Conservation (phyloP, 2,888 invertebrate species). For the Callyntrura sp. region DNA sequence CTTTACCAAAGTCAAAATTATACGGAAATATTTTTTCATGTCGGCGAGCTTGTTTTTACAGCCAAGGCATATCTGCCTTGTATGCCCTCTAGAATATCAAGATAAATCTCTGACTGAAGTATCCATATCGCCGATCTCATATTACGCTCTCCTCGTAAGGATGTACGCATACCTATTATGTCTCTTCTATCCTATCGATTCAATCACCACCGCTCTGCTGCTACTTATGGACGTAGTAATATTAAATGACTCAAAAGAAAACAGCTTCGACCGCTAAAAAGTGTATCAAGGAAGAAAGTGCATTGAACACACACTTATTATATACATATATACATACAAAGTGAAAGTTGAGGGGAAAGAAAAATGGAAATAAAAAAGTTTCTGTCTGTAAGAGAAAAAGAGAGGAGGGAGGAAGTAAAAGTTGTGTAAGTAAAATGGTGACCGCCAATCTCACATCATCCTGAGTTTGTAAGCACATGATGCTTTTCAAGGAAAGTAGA, state of each 20-base stretch:
- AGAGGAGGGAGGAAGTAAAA: constrained; percentile 48
- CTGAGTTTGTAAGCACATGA: background rate
- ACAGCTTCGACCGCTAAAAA: constrained; percentile 20
- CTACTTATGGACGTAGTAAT: constrained; percentile 54
- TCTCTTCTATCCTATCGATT: background rate
- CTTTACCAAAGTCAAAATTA: background rate
- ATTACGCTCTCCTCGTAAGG: no score
- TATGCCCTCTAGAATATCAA: background rate
- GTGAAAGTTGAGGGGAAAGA: background rate
- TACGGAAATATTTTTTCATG: background rate
- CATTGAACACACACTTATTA: constrained; percentile 24
- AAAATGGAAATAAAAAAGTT: constrained; percentile 52
- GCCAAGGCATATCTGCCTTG: background rate
- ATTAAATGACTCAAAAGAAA: constrained; percentile 54
- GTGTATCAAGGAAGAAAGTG: constrained; percentile 40
- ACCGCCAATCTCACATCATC: constrained; percentile 53
- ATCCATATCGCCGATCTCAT: no score
- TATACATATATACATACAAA: no score
- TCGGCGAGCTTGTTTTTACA: background rate
- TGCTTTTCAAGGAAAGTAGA: constrained; percentile 15
- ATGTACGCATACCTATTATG: no score
- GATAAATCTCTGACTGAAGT: background rate
- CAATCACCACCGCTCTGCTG: constrained; percentile 30
- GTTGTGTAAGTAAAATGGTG: constrained; percentile 51
- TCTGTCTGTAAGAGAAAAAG: no score